Conservation (phyloP, 2,888 invertebrate species). For the Psylliodes chrysocephalus region DNA sequence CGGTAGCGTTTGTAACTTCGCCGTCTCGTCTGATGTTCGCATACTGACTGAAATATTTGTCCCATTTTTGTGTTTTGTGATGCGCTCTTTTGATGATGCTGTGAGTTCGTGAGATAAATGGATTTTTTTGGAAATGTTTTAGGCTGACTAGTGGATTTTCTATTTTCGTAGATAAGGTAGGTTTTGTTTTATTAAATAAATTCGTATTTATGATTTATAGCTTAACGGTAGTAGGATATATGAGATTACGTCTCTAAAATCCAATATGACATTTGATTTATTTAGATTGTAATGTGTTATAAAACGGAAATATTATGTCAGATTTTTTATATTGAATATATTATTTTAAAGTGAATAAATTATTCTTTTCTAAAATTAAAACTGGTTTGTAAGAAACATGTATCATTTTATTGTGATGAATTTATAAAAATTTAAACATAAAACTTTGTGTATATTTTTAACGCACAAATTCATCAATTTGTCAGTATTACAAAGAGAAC, state of each 20-base stretch:
- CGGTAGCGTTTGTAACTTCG: conserved; percentile 22
- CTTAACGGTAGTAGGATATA: conserved; percentile 11
- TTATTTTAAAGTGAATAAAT: neutral
- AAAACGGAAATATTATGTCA: neutral
- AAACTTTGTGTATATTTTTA: no score
- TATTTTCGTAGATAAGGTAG: conserved; percentile 21
- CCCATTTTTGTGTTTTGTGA: conserved; percentile 24
- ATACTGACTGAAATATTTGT: conserved; percentile 13
- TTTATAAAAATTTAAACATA: no score
- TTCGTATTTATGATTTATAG: conserved; percentile 28
- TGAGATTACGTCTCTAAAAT: conserved; percentile 18
- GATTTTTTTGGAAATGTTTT: neutral
- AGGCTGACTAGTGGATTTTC: conserved; percentile 19
- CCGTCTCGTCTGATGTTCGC: conserved; percentile 3
- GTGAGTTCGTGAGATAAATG: neutral
- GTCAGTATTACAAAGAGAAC: no score
- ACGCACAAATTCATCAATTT: no score
- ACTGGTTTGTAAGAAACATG: no score
- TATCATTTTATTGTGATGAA: no score
- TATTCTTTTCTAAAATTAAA: neutral
- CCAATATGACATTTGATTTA: conserved; percentile 31
- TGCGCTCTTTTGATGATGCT: conserved; percentile 8
- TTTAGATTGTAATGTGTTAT: conserved; percentile 16
- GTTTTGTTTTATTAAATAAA: conserved; percentile 5
- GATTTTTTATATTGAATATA: neutral